phyloP scores from a whole-genome alignment of 2,888 invertebrate species.

The Troides helena region DNA sequence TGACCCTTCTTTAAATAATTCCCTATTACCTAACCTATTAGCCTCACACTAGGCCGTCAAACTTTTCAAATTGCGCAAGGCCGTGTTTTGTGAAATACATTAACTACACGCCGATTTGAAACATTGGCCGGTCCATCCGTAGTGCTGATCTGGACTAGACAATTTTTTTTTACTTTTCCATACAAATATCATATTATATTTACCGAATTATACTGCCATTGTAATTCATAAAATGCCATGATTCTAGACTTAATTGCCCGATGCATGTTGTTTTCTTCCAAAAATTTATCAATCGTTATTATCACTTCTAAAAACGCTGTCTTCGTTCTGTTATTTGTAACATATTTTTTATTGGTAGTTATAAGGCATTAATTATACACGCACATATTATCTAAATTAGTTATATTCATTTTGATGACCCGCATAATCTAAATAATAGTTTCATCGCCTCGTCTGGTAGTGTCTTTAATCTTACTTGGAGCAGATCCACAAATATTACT shows the following conservation, averaged over 20 bases:
- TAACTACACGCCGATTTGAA: too few relatives aligned
- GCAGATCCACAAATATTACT: too few relatives aligned
- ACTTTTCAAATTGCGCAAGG: too few relatives aligned
- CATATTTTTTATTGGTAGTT: not conserved
- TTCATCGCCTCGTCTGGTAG: too few relatives aligned
- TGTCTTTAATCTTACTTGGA: too few relatives aligned
- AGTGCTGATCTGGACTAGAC: too few relatives aligned
- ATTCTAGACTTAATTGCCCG: constrained; percentile 68
- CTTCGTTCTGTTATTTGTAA: constrained; percentile 56
- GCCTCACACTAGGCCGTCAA: too few relatives aligned
- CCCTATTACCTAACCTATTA: too few relatives aligned
- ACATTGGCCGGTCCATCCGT: too few relatives aligned
- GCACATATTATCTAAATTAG: not conserved
- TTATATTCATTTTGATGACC: too few relatives aligned
- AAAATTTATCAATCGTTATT: constrained; percentile 71
- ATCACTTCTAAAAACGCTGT: constrained; percentile 74
- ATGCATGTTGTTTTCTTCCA: constrained; percentile 74
- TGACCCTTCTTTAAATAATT: too few relatives aligned
- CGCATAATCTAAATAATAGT: not conserved
- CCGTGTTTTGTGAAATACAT: too few relatives aligned
- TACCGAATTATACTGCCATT: constrained; percentile 78
- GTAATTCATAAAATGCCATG: constrained; percentile 74
- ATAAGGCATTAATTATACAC: not conserved
- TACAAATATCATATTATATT: constrained; percentile 15
- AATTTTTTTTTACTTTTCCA: not conserved